These are phyloP conservation scores for Aurelia aurita DNA, from an alignment of 30 jellyfish, hydroid and myxozoan genomes.

Conservation along the genomic window DNA sequence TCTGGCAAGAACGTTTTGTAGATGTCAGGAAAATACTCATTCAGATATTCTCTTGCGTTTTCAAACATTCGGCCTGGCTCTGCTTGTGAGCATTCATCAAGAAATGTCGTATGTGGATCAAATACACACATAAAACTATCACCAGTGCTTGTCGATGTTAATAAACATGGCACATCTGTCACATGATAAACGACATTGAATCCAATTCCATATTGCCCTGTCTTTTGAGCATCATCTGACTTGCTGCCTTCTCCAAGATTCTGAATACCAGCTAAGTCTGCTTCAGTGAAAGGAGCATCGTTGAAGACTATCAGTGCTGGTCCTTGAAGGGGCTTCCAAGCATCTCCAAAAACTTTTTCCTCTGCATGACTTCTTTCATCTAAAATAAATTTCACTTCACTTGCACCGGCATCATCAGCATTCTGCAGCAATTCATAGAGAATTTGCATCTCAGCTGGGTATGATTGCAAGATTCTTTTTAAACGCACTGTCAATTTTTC, in stretches of 20 bases:
- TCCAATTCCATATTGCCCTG: constrained; percentile 93
- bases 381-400: constrained; percentile 51
- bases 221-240: constrained; percentile 55
- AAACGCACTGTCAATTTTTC: constrained; percentile 73
- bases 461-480: constrained; percentile 74
- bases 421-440: constrained; percentile 80
- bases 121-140: constrained; percentile 59
- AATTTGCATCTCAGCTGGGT: constrained; percentile 57
- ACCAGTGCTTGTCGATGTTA: constrained; percentile 31
- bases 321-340: constrained; percentile 87
- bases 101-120: constrained; percentile 79
- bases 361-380: constrained; percentile 59
- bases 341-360: constrained; percentile 55
- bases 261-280: constrained; percentile 77
- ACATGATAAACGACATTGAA: constrained; percentile 85
- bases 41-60: constrained; percentile 53
- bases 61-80: constrained; percentile 79
- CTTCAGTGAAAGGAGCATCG: constrained; percentile 66
- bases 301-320: constrained; percentile 79
- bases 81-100: constrained; percentile 45
- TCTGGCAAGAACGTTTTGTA: constrained; percentile 40
- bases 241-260: constrained; percentile 79
- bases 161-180: constrained; percentile 79
- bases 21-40: constrained; percentile 37
- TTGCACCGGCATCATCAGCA: constrained; percentile 96